phyloP scores from a whole-genome alignment of 2,113 vertebrate genomes.

The Baryphthengus martii region DNA sequence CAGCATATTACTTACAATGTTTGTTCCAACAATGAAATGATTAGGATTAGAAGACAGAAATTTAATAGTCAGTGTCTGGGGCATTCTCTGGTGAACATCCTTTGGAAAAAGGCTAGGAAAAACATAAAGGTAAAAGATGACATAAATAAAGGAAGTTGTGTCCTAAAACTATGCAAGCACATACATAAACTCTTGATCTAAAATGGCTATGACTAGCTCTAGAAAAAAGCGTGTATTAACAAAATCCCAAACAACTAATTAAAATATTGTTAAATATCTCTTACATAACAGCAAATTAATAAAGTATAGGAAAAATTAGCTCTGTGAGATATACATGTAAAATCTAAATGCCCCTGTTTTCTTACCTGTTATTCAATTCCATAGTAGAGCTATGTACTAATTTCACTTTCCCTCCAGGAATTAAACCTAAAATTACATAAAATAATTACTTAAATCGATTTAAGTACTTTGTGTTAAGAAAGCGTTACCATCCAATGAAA shows the following conservation, averaged over 20 bases:
- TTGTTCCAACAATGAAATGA: conserved; percentile 89
- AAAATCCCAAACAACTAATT: not conserved
- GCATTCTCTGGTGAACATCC: conserved; percentile 53
- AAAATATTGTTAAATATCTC: not conserved
- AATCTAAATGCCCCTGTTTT: not conserved
- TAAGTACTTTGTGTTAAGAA: not conserved
- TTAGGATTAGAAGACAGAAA: conserved; percentile 87
- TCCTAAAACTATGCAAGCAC: not conserved
- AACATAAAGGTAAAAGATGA: not conserved
- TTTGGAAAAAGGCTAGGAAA: conserved; percentile 69
- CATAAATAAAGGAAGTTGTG: not conserved
- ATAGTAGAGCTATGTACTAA: conserved; percentile 86
- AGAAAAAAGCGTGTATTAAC: not conserved
- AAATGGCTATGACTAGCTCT: not conserved
- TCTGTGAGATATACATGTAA: not conserved
- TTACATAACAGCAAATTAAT: not conserved
- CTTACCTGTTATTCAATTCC: conserved; percentile 78
- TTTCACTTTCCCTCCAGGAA: conserved; percentile 91
- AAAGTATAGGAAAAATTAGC: not conserved
- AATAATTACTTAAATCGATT: not conserved
- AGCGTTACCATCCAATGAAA: not conserved
- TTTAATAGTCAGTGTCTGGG: conserved; percentile 78
- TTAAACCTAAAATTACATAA: conserved; percentile 77
- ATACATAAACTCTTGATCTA: not conserved
- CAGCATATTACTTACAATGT: conserved; percentile 78